Conservation (phyloP, 1,140 invertebrate species). For the Drosophila sproati region DNA sequence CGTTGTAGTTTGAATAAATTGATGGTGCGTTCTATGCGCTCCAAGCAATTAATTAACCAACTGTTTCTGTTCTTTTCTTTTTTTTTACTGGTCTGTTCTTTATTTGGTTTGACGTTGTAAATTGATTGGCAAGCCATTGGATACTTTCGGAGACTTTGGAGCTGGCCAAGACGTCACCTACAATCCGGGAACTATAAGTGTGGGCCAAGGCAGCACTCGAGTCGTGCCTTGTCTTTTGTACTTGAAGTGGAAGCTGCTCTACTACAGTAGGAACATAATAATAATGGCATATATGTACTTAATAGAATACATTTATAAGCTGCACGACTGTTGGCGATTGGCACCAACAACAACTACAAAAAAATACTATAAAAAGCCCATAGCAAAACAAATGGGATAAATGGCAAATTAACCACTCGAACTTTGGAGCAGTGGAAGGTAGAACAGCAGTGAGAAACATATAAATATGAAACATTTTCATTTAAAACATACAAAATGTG, state of each 20-base stretch:
- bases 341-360: too few relatives aligned
- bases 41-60: conserved; percentile 73
- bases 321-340: conserved; percentile 5
- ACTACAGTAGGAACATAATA: conserved; percentile 19
- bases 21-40: conserved; percentile 63
- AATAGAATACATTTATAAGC: conserved; percentile 17
- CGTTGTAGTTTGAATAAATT: conserved; percentile 68
- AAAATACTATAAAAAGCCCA: neutral
- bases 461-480: conserved; percentile 7
- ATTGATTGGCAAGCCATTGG: conserved; percentile 63
- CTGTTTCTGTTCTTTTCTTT: conserved; percentile 27
- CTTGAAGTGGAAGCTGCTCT: conserved; percentile 16
- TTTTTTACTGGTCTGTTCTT: conserved; percentile 21
- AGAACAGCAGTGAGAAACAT: conserved; percentile 9
- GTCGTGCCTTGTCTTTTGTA: conserved; percentile 11
- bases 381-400: neutral
- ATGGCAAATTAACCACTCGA: neutral
- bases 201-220: conserved; percentile 17
- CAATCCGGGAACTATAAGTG: conserved; percentile 15
- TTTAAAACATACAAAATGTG: neutral
- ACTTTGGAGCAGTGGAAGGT: neutral
- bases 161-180: conserved; percentile 32
- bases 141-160: conserved; percentile 9
- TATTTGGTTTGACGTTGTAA: conserved; percentile 47
- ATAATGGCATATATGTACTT: conserved; percentile 3